Percentiles rank a stretch among this genome's conserved stretches.
phyloP scores from a whole-genome alignment of 1,140 invertebrate genomes.

The Caenorhabditis elegans region WBcel235 BX284605.5:15517501-15518000 shows the following conservation, averaged over 20 bases:
- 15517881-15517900: constrained; percentile 44
- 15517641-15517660: background rate
- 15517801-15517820: background rate
- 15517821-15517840: constrained; percentile 48
- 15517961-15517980: background rate
- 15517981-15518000: constrained; percentile 47
- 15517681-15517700: background rate
- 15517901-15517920: constrained; percentile 55
- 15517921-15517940: constrained; percentile 59
- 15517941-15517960: constrained; percentile 49
- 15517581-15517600: background rate
- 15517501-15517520: too few relatives aligned
- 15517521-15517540: background rate
- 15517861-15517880: constrained; percentile 43
- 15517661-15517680: background rate
- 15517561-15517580: background rate
- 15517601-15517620: background rate
- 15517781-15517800: constrained; percentile 6
- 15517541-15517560: background rate
- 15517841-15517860: constrained; percentile 40
- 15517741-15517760: background rate
- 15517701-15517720: background rate
- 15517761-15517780: background rate
- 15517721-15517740: background rate
- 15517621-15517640: too few relatives aligned